These are phyloP conservation scores for Protaetia brevitarsis DNA, from an alignment of 1,140 invertebrate genomes.

Conservation along the genomic window DNA sequence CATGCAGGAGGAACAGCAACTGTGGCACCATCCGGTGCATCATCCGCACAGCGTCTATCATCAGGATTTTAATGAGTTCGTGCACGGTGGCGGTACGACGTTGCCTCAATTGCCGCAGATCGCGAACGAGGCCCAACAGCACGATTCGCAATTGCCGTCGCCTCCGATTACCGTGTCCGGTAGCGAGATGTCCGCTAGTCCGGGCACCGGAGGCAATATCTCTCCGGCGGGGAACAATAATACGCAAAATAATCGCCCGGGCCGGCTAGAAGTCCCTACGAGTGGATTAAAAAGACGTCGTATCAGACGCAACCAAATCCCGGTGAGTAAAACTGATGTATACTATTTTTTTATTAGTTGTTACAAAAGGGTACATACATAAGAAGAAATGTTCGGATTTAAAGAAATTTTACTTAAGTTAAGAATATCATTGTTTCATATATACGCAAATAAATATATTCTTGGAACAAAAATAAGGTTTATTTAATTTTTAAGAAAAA, in stretches of 20 bases:
- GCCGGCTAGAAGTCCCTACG: slow-evolving; percentile 73
- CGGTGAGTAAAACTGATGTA: no score
- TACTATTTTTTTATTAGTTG: no score
- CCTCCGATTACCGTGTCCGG: slow-evolving; percentile 63
- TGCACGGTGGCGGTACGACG: slow-evolving; percentile 29
- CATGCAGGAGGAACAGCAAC: slow-evolving; percentile 42
- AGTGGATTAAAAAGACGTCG: slow-evolving; percentile 86
- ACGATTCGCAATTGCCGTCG: slow-evolving; percentile 49
- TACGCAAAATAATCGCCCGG: slow-evolving; percentile 55
- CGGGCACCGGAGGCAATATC: slow-evolving; percentile 54
- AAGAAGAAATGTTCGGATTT: no score
- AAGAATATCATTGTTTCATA: no score
- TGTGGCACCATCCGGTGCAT: slow-evolving; percentile 38
- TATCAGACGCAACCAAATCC: slow-evolving; percentile 79
- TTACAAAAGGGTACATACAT: no score
- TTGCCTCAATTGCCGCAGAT: slow-evolving; percentile 29
- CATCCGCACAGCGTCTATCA: slow-evolving; percentile 42
- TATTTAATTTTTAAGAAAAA: no score
- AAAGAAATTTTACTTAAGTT: no score
- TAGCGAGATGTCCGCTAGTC: slow-evolving; percentile 66
- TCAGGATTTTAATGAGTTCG: slow-evolving; percentile 45
- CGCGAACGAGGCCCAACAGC: no score
- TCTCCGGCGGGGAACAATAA: slow-evolving; percentile 51
- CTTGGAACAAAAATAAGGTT: no score
- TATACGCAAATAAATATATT: no score